A percentile compares a stretch with the other conserved stretches of the same genome.
Conservation (phyloP, 2,888 invertebrate genomes). For the Poecilobothrus nobilitatus region DNA sequence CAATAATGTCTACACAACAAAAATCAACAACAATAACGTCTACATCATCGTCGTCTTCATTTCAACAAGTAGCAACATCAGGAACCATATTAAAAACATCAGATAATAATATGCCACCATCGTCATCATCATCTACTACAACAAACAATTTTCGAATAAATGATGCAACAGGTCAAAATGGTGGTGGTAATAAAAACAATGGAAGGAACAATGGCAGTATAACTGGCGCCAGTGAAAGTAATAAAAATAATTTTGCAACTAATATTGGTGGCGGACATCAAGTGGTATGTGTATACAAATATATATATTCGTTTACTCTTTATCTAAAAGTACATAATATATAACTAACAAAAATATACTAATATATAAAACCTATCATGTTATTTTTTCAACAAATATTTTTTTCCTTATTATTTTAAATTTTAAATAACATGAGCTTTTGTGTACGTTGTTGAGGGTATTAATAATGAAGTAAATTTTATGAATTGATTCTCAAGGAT, state of each 20-base stretch:
- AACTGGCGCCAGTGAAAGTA: slow-evolving; percentile 22
- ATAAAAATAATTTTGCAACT: slow-evolving; percentile 24
- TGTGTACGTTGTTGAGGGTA: too few species aligned
- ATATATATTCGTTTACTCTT: neutral
- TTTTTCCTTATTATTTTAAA: too few species aligned
- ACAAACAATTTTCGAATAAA: slow-evolving; percentile 17
- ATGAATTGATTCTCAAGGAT: too few species aligned
- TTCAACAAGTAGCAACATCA: slow-evolving; percentile 21
- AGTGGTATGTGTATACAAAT: slow-evolving; percentile 30
- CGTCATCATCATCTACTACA: slow-evolving; percentile 14
- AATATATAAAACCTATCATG: too few species aligned
- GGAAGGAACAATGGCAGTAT: slow-evolving; percentile 6
- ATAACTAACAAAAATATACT: too few species aligned
- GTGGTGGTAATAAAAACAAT: slow-evolving; percentile 8
- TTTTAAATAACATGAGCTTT: too few species aligned
- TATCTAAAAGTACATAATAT: neutral
- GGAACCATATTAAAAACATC: slow-evolving; percentile 13
- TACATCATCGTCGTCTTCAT: slow-evolving; percentile 16
- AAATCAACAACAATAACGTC: slow-evolving; percentile 16
- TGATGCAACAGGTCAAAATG: slow-evolving; percentile 21
- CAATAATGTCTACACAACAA: slow-evolving; percentile 17
- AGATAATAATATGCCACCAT: slow-evolving; percentile 13
- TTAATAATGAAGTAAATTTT: too few species aligned
- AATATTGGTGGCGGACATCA: slow-evolving; percentile 33
- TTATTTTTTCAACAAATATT: too few species aligned